A percentile compares a stretch with the other conserved stretches of the same genome.
Evolutionary conservation across 2,113 vertebrate species (phyloP).

Genomic region (Cephalopholis sonnerati): DNA sequence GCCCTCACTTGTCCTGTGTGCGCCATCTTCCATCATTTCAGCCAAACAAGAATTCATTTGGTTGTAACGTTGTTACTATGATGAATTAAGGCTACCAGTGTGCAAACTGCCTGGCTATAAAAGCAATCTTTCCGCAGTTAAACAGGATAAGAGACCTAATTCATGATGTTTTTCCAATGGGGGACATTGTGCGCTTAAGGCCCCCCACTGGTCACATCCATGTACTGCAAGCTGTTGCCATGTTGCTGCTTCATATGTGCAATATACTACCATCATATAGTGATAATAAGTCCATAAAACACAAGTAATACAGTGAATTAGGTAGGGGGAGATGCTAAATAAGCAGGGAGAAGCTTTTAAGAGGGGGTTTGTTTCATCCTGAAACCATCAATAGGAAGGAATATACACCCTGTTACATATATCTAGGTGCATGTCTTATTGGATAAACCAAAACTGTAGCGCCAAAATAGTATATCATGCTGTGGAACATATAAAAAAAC

Average conservation of each 20-base stretch:
- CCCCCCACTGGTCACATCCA: constrained; percentile 13
- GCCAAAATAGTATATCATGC: neutral
- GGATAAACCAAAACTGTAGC: neutral
- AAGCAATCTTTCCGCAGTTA: neutral
- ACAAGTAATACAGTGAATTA: neutral
- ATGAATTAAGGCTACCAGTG: neutral
- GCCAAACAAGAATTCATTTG: neutral
- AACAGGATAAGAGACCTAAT: neutral
- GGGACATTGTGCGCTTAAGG: neutral
- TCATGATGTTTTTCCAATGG: neutral
- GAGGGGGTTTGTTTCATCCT: neutral
- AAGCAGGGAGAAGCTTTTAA: neutral
- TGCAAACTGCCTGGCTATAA: neutral
- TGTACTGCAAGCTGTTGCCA: constrained; percentile 6
- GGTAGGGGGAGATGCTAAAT: neutral
- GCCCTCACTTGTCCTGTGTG: neutral
- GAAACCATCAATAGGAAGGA: neutral
- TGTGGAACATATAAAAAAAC: neutral
- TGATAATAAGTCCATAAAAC: neutral
- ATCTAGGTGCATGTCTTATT: neutral
- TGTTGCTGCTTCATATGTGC: neutral
- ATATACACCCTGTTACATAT: neutral
- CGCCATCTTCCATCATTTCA: neutral
- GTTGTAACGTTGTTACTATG: neutral
- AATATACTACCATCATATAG: neutral